A percentile compares a stretch with the other conserved stretches of the same genome.
These are phyloP conservation scores for human (Homo sapiens) DNA, from an alignment of 2,113 vertebrate genomes.

Conservation along the genomic window DNA sequence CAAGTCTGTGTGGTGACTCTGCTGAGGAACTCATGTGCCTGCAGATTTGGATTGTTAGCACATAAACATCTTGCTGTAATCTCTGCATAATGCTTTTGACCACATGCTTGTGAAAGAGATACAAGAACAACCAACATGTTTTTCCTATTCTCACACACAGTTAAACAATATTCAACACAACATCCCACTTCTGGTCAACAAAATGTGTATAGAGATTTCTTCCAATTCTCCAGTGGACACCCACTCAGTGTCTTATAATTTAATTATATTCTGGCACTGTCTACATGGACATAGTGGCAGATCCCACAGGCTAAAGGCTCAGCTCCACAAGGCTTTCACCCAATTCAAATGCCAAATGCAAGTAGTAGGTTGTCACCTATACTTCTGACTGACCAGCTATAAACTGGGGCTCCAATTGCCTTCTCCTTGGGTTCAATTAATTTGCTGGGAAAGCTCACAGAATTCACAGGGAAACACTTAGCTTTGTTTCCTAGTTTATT, in stretches of 20 bases:
- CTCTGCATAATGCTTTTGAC: neutral
- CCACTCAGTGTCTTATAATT: neutral
- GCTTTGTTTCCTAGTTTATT: neutral
- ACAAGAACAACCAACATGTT: neutral
- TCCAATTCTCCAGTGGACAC: neutral
- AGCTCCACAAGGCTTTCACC: neutral
- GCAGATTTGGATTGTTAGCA: neutral
- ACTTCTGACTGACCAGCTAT: neutral
- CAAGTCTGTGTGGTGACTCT: neutral
- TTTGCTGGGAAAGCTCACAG: neutral
- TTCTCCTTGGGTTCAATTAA: neutral
- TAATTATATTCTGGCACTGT: neutral
- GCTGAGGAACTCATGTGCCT: fast-evolving
- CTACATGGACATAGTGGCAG: neutral
- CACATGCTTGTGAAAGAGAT: neutral
- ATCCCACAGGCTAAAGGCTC: neutral
- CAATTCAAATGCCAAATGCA: neutral
- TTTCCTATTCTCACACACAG: neutral
- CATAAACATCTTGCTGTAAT: neutral
- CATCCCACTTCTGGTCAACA: neutral
- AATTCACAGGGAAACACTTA: neutral
- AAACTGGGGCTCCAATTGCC: neutral
- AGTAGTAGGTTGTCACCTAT: neutral
- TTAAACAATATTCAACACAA: neutral
- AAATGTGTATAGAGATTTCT: neutral